A percentile compares a stretch with the other conserved stretches of the same genome.
Evolutionary conservation across 1,140 invertebrate genomes (phyloP).

Genomic region (Drosophila ficusphila): DNA sequence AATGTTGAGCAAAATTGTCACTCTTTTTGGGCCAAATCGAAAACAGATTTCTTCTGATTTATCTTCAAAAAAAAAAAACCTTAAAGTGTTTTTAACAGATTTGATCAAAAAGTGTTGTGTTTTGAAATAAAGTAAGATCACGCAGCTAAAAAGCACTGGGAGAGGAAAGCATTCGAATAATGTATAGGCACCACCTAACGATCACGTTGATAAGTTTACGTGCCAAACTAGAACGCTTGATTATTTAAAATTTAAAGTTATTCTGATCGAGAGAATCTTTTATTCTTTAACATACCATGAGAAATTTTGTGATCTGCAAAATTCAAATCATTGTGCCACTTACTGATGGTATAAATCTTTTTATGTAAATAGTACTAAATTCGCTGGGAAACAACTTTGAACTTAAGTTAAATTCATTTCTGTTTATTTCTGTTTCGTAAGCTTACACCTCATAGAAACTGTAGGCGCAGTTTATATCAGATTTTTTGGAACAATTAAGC

Average conservation of each 20-base stretch:
- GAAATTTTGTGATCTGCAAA: background rate
- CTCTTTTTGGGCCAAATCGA: slow-evolving; percentile 37
- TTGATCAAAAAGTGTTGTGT: background rate
- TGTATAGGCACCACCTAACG: too few relatives aligned
- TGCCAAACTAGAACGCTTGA: background rate
- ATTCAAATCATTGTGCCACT: background rate
- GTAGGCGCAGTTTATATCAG: slow-evolving; percentile 7
- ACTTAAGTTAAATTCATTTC: too few relatives aligned
- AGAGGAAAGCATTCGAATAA: background rate
- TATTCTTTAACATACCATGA: background rate
- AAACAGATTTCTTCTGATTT: slow-evolving; percentile 7
- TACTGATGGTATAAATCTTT: background rate
- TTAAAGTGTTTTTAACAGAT: slow-evolving; percentile 12
- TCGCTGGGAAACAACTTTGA: background rate
- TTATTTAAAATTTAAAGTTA: background rate
- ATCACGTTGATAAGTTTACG: background rate
- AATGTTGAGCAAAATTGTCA: slow-evolving; percentile 47
- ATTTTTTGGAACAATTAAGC: slow-evolving; percentile 33
- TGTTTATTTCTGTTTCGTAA: background rate
- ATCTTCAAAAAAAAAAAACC: background rate
- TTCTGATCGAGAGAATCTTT: background rate
- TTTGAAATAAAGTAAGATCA: slow-evolving; percentile 10
- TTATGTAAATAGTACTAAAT: background rate
- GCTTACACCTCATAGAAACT: background rate
- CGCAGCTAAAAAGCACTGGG: slow-evolving; percentile 1